Conservation (phyloP, 2,888 invertebrate genomes). For the Drosophila siamana region DNA sequence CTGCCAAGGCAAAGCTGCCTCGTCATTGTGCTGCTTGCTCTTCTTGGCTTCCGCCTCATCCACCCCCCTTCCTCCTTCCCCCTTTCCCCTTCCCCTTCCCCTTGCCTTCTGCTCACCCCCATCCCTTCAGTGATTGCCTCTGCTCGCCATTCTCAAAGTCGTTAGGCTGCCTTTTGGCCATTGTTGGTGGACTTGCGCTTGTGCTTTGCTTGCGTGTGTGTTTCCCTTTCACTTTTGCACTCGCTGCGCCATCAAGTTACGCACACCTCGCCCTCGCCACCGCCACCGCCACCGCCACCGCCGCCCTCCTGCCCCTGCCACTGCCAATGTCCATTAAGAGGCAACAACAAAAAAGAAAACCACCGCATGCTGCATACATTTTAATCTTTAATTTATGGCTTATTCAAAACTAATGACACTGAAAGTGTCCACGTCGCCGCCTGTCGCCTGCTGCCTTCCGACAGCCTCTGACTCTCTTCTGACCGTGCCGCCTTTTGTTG, state of each 20-base stretch:
- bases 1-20: slow-evolving; percentile 34
- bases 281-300: neutral
- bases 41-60: neutral
- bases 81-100: neutral
- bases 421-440: slow-evolving; percentile 64
- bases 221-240: slow-evolving; percentile 66
- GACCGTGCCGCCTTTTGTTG: slow-evolving; percentile 4
- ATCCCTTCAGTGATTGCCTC: neutral
- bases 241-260: neutral
- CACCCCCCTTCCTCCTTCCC: neutral
- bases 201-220: slow-evolving; percentile 23
- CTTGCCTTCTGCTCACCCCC: neutral
- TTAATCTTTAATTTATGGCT: slow-evolving; percentile 81
- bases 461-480: neutral
- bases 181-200: slow-evolving; percentile 58
- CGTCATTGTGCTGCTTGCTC: slow-evolving; percentile 56
- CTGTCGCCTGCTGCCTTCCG: slow-evolving; percentile 3
- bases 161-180: slow-evolving; percentile 71
- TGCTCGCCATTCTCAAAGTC: slow-evolving; percentile 26
- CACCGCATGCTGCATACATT: slow-evolving; percentile 64
- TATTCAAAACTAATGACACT: slow-evolving; percentile 80
- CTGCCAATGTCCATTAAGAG: slow-evolving; percentile 45
- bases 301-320: neutral
- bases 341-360: slow-evolving; percentile 11
- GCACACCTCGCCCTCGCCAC: neutral